A percentile compares a stretch with the other conserved stretches of the same genome.
These are phyloP conservation scores for Rhimphoctona megacephalus DNA, from an alignment of 2,888 invertebrate genomes.

Conservation along the genomic window DNA sequence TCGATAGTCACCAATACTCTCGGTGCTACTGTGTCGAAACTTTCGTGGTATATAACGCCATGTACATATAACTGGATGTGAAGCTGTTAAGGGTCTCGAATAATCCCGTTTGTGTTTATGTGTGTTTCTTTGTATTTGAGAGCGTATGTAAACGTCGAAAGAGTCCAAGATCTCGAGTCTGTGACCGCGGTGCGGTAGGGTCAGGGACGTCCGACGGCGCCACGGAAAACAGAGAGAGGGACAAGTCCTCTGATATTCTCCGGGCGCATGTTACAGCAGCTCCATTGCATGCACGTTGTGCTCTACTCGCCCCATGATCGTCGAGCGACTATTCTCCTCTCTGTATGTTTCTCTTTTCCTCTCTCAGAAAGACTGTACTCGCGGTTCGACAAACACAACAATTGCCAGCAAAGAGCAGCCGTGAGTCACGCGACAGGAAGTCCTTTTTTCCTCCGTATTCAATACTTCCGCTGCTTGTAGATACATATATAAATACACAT, in stretches of 20 bases:
- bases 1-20: slow-evolving; percentile 13
- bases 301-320: slow-evolving; percentile 38
- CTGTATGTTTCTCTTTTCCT: neutral
- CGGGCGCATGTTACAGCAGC: slow-evolving; percentile 58
- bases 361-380: slow-evolving; percentile 43
- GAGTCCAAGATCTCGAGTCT: slow-evolving; percentile 68
- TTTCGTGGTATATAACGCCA: slow-evolving; percentile 28
- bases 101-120: slow-evolving; percentile 14
- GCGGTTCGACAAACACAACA: slow-evolving; percentile 62
- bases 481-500: slow-evolving; percentile 4
- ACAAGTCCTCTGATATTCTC: slow-evolving; percentile 54
- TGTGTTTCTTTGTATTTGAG: slow-evolving; percentile 19
- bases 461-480: slow-evolving; percentile 73
- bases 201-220: slow-evolving; percentile 74
- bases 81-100: slow-evolving; percentile 41
- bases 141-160: slow-evolving; percentile 41
- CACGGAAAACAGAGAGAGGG: slow-evolving; percentile 42
- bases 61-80: slow-evolving; percentile 39
- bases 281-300: slow-evolving; percentile 43
- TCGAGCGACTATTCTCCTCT: slow-evolving; percentile 42
- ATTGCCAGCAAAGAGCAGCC: slow-evolving; percentile 66
- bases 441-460: slow-evolving; percentile 73
- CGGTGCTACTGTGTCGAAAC: slow-evolving; percentile 29
- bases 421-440: slow-evolving; percentile 81
- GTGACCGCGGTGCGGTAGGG: slow-evolving; percentile 68